A percentile compares a stretch with the other conserved stretches of the same genome.
These are phyloP conservation scores for Aurelia sp. DNA, from an alignment of 30 jellyfish, hydroid and myxozoan species.

Conservation along the genomic window DNA sequence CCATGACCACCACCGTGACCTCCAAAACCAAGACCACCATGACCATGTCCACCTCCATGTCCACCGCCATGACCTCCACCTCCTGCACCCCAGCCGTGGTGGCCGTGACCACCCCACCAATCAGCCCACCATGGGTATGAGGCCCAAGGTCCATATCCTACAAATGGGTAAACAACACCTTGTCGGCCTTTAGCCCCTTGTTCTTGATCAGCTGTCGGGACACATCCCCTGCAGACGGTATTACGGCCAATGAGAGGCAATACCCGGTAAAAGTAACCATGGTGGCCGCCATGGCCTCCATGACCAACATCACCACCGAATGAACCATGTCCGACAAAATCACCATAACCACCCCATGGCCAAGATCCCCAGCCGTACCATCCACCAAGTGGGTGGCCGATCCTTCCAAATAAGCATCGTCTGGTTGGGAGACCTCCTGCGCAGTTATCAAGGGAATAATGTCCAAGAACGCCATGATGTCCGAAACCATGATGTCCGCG, in stretches of 20 bases:
- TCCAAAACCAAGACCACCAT: conserved; percentile 60
- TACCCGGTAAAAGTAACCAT: conserved; percentile 33
- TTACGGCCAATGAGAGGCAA: conserved; percentile 13
- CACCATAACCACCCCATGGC: conserved; percentile 99
- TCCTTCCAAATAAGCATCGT: conserved; percentile 69
- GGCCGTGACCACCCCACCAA: conserved; percentile 99
- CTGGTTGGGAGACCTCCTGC: conserved; percentile 56
- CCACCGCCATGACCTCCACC: conserved; percentile 68
- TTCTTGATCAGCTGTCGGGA: conserved; percentile 54
- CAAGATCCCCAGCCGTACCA: conserved; percentile 98
- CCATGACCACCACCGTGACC: conserved; percentile 63
- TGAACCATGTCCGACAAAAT: conserved; percentile 86
- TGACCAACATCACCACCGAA: conserved; percentile 71
- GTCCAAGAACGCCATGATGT: conserved; percentile 65
- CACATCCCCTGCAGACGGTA: conserved; percentile 49
- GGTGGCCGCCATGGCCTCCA: conserved; percentile 61
- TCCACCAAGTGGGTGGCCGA: conserved; percentile 87
- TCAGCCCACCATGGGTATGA: conserved; percentile 99
- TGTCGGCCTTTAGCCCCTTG: conserved; percentile 75
- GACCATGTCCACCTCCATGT: conserved; percentile 56
- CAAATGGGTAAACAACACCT: conserved; percentile 96
- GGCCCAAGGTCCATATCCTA: conserved; percentile 99
- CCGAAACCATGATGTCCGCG: conserved; percentile 73
- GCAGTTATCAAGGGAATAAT: conserved; percentile 53
- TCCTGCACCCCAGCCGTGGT: conserved; percentile 98